phyloP scores from a whole-genome alignment of 2,888 invertebrate species.

The Chymomyza caudatula region DNA sequence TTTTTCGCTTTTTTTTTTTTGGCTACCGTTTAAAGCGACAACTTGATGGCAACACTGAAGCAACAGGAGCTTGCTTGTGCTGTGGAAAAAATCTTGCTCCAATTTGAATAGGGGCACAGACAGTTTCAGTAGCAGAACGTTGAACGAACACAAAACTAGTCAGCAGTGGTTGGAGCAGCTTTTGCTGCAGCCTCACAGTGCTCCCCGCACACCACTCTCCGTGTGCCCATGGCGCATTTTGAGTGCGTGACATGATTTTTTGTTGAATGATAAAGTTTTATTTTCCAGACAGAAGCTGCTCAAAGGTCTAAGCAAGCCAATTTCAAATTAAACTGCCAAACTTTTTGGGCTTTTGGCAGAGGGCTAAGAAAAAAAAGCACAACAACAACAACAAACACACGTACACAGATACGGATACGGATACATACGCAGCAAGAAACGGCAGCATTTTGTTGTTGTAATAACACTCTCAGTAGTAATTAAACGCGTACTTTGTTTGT shows the following conservation, averaged over 20 bases:
- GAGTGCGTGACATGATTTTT: constrained; percentile 72
- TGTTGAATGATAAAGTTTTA: constrained; percentile 55
- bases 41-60: neutral
- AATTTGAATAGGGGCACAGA: constrained; percentile 31
- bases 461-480: neutral
- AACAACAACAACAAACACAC: neutral
- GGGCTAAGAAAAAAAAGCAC: neutral
- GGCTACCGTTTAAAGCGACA: neutral
- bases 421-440: neutral
- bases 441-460: neutral
- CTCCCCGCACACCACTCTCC: neutral
- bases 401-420: constrained; percentile 32
- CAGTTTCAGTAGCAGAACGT: constrained; percentile 11
- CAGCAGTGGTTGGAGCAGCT: neutral
- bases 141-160: constrained; percentile 4
- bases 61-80: neutral
- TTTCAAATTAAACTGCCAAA: constrained; percentile 73
- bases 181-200: neutral
- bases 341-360: constrained; percentile 23
- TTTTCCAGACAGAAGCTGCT: constrained; percentile 15
- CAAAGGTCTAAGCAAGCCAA: constrained; percentile 63
- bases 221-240: constrained; percentile 4
- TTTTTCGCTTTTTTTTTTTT: neutral
- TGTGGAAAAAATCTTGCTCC: constrained; percentile 42
- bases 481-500: constrained; percentile 31